A percentile compares a stretch with the other conserved stretches of the same genome.
phyloP scores from a whole-genome alignment of 2,113 vertebrate genomes.

The Isichthys henryi region DNA sequence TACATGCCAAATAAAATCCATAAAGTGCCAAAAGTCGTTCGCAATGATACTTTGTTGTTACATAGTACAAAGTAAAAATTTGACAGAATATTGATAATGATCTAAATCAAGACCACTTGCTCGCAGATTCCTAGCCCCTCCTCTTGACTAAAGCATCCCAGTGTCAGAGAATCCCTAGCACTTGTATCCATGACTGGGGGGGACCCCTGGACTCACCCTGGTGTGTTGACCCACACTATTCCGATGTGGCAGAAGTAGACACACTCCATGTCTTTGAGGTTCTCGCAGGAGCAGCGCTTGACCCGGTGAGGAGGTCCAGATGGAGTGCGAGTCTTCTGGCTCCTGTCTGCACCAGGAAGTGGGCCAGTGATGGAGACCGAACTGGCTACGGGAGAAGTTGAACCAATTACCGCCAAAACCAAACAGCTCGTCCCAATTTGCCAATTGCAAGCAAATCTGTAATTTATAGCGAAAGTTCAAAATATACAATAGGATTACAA shows the following conservation, averaged over 20 bases:
- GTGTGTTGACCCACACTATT: slow-evolving; percentile 68
- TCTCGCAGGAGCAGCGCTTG: slow-evolving; percentile 66
- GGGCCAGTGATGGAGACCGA: slow-evolving; percentile 23
- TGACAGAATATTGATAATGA: background rate
- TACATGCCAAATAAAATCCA: background rate
- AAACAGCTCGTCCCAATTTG: background rate
- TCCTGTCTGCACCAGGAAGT: slow-evolving; percentile 3
- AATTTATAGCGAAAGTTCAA: background rate
- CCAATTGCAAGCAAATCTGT: background rate
- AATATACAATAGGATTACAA: background rate
- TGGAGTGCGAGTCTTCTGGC: slow-evolving; percentile 27
- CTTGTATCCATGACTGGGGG: background rate
- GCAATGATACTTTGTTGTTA: background rate
- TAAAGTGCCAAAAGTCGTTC: background rate
- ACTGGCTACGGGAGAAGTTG: slow-evolving; percentile 25
- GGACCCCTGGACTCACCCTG: slow-evolving; percentile 46
- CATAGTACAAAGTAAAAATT: background rate
- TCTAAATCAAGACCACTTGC: background rate
- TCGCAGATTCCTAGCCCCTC: background rate
- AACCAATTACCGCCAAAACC: background rate
- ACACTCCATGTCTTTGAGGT: slow-evolving; percentile 67
- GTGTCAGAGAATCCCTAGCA: background rate
- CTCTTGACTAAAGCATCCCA: background rate
- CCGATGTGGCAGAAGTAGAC: slow-evolving; percentile 72
- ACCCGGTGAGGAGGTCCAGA: slow-evolving; percentile 38